Base-by-base conservation (phyloP, 2,113 vertebrate genomes). In the Jacana jacana region DNA sequence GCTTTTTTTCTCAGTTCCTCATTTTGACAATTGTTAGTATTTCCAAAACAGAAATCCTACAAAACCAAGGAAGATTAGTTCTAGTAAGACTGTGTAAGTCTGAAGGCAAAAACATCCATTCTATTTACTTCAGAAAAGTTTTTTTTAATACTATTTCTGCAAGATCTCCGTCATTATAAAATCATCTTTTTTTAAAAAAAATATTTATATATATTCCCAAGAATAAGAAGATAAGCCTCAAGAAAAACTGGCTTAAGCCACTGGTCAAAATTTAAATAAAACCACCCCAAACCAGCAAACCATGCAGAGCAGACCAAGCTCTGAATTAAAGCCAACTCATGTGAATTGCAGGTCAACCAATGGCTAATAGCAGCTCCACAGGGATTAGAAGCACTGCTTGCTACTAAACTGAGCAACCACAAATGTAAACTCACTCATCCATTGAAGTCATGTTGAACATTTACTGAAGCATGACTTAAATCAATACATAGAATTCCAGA, bases 401-500 rank as follows among this genome's bases (percentile, higher is more conserved):
- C 96, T 93, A 95, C 96, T 92, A 92, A 96, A 97, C 93, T 96
- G 97, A 95, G 95, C 94, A 97, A 94, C 91, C 93, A 95, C 49
- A 86, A 97, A 97, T 81, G 87, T 93, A 96, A 97, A 97, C 95
- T 97, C 98, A 97, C n/a, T 96, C 95, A 96, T 91, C 97, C 97
- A 97, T 94, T 95, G 96, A 96, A 97, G 96, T 95, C 91, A 82
- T 91, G 94, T 94, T 98, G 97, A 98, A 98, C 96, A 95, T 95
- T 97, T 95, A 93, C 93, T 93, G 94, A 97, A 97, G 97, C 65
- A 31, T 96, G 96, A 97, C 95, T 97, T 68, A 77, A 97, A 98
- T 98, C 98, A 98, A 98, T 98, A 97, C 86, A 57, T 7, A 97
- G 95, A 97, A 96, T 95, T 91, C 81, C 95, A 97, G 87, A 86